Evolutionary conservation across 1,140 invertebrate species (phyloP).

Genomic region (Pseudomyrmex flavicornis): DNA sequence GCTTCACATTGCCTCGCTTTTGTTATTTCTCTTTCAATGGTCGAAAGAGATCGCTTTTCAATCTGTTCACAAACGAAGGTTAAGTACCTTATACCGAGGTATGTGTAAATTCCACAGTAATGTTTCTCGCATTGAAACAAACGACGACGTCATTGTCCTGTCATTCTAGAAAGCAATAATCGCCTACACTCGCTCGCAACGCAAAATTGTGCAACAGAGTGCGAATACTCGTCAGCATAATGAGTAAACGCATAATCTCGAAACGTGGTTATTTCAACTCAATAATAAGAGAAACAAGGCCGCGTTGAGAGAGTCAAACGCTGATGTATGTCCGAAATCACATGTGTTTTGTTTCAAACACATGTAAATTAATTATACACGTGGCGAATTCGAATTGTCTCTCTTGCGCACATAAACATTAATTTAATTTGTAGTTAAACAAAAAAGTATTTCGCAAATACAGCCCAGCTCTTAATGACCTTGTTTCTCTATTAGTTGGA

Average conservation of each 20-base stretch:
- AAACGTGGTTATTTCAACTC: conserved; percentile 7
- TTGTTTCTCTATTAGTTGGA: too few relatives aligned
- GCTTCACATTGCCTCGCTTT: conserved; percentile 4
- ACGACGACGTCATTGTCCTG: conserved; percentile 16
- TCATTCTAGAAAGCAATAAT: neutral
- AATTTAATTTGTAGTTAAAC: too few relatives aligned
- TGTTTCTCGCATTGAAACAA: neutral
- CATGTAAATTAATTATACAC: too few relatives aligned
- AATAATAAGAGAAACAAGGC: neutral
- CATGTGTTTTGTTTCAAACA: too few relatives aligned
- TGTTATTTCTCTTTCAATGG: neutral
- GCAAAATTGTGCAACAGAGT: conserved; percentile 13
- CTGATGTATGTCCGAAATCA: too few relatives aligned
- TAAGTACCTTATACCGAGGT: conserved; percentile 6
- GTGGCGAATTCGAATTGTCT: too few relatives aligned
- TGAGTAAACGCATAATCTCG: neutral
- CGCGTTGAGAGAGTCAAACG: too few relatives aligned
- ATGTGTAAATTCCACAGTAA: neutral
- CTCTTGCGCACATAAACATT: too few relatives aligned
- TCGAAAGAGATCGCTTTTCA: conserved; percentile 36
- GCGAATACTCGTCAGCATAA: neutral
- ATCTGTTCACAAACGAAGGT: conserved; percentile 38
- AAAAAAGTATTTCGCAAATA: too few relatives aligned
- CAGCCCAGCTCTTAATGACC: too few relatives aligned
- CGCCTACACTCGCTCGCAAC: neutral